phyloP scores from a whole-genome alignment of 2,113 vertebrate species.

The Neolamprologus cancellatus region DNA sequence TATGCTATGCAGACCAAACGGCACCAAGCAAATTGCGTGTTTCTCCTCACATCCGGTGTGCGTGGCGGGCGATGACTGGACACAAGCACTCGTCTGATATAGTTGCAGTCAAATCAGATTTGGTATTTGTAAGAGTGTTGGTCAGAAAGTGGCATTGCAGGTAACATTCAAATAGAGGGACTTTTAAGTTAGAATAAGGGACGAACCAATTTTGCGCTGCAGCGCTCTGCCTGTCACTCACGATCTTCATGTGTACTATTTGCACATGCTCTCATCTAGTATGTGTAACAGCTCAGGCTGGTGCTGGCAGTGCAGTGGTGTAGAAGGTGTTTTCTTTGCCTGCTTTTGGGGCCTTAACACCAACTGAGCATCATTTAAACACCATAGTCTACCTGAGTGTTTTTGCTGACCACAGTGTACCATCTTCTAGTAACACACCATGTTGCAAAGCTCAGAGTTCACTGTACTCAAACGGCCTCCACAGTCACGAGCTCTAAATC shows the following conservation, averaged over 20 bases:
- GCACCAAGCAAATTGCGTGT: background rate
- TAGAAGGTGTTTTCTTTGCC: background rate
- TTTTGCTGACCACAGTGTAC: background rate
- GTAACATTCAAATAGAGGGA: background rate
- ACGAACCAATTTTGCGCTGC: background rate
- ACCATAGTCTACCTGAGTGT: background rate
- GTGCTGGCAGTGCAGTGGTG: background rate
- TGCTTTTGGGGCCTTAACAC: background rate
- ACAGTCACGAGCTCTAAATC: rapidly evolving
- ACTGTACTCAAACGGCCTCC: background rate
- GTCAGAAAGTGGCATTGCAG: background rate
- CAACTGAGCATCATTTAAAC: background rate
- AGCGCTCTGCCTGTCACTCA: background rate
- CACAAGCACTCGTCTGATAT: background rate
- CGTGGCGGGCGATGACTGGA: background rate
- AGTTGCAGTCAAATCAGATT: background rate
- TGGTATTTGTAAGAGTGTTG: background rate
- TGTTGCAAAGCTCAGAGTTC: background rate
- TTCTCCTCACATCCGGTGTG: background rate
- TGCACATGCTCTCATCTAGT: background rate
- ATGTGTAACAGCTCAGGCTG: background rate
- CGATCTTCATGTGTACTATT: background rate
- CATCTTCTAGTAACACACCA: background rate
- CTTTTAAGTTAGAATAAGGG: background rate
- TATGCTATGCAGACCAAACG: background rate